Evolutionary conservation across 2,113 vertebrate species (phyloP).

Genomic region (Pteruthius melanotis): DNA sequence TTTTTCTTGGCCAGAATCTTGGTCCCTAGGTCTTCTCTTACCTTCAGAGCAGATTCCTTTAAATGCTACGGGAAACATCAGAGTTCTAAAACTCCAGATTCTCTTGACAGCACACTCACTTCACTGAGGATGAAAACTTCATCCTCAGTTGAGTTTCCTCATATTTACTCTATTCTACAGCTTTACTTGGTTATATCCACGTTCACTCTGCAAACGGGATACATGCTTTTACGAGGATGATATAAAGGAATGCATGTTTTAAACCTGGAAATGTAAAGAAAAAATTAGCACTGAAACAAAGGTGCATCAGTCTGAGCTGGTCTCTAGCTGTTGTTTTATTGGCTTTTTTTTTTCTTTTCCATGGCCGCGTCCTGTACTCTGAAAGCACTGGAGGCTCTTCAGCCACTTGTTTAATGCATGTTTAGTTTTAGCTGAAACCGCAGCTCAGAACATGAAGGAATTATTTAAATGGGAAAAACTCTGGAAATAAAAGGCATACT

Average conservation of each 20-base stretch:
- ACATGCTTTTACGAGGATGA: background rate
- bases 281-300: background rate
- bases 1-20: background rate
- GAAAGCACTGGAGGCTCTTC: background rate
- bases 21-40: background rate
- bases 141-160: background rate
- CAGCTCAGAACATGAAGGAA: background rate
- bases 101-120: background rate
- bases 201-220: background rate
- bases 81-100: background rate
- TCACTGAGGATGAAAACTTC: background rate
- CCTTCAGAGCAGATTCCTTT: background rate
- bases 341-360: background rate
- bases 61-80: background rate
- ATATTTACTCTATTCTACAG: background rate
- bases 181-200: background rate
- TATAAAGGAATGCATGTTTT: background rate
- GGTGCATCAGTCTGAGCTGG: background rate
- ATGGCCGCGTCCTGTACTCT: constrained; percentile 9
- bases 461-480: background rate
- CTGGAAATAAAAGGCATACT: background rate
- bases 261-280: background rate
- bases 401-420: background rate
- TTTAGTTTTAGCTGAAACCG: background rate
- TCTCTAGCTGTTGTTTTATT: background rate